Evolutionary conservation across 2,797 vertebrate species (phyloP).

Genomic region (Lagorchestes hirsutus): DNA sequence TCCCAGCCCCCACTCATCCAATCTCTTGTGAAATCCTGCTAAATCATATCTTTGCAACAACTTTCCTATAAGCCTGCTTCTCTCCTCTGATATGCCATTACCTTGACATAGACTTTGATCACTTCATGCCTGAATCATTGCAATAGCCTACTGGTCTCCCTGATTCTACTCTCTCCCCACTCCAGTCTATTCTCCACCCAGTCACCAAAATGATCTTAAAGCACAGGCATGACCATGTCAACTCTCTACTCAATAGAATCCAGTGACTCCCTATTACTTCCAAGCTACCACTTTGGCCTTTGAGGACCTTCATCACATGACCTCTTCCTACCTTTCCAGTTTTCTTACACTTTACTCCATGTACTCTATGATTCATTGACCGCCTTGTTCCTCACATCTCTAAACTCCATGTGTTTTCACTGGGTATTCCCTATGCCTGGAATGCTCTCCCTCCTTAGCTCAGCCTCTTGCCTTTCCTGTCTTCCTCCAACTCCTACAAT

Average conservation of each 20-base stretch:
- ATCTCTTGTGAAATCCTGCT: no score
- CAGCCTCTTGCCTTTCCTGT: background rate
- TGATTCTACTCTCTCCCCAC: background rate
- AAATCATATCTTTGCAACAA: background rate
- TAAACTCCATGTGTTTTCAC: background rate
- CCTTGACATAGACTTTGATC: background rate
- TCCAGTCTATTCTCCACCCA: background rate
- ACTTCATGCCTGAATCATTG: background rate
- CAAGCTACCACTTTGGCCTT: background rate
- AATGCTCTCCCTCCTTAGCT: background rate
- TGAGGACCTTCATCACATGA: background rate
- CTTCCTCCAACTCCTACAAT: no score
- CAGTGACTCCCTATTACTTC: background rate
- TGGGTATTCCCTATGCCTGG: background rate
- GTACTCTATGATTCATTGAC: background rate
- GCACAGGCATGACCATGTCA: background rate
- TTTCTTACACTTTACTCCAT: background rate
- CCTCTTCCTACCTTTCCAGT: background rate
- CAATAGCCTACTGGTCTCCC: background rate
- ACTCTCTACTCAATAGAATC: background rate
- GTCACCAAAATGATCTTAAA: background rate
- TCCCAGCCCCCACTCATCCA: no score
- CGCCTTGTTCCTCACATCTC: background rate
- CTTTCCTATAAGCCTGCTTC: background rate
- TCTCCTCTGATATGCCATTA: background rate